These are phyloP conservation scores for Rhogogaster chlorosoma DNA, from an alignment of 2,888 invertebrate species.

Conservation along the genomic window DNA sequence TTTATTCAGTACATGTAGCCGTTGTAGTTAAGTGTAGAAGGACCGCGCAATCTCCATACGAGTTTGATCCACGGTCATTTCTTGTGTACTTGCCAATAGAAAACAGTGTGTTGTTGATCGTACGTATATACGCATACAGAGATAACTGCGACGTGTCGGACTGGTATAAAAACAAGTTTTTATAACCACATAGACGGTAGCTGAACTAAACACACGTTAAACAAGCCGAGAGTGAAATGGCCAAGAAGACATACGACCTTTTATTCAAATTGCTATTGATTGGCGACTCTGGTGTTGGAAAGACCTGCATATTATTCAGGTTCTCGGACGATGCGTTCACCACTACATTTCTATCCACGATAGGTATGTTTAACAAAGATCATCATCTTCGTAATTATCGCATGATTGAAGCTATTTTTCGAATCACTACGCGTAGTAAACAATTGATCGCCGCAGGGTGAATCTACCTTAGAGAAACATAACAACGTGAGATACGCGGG, in stretches of 20 bases:
- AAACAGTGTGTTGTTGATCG: neutral
- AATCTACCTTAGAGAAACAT: neutral
- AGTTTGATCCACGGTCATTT: slow-evolving; percentile 15
- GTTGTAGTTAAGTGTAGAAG: neutral
- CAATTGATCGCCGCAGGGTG: neutral
- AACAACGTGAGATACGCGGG: no score
- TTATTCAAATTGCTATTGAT: slow-evolving; percentile 95
- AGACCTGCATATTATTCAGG: slow-evolving; percentile 95
- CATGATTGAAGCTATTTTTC: neutral
- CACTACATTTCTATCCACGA: slow-evolving; percentile 96
- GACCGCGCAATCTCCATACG: slow-evolving; percentile 26
- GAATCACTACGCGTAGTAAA: neutral
- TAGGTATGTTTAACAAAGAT: slow-evolving; percentile 84
- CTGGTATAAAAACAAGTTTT: slow-evolving; percentile 3
- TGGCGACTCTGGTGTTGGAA: slow-evolving; percentile 96
- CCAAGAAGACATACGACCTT: slow-evolving; percentile 97
- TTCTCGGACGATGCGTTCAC: slow-evolving; percentile 98
- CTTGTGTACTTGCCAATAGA: neutral
- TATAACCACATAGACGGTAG: neutral
- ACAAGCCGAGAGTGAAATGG: slow-evolving; percentile 83
- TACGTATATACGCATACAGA: neutral
- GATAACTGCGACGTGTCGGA: neutral
- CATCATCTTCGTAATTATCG: neutral
- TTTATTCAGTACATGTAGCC: neutral
- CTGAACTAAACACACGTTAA: neutral